A percentile compares a stretch with the other conserved stretches of the same genome.
Evolutionary conservation across 2,113 vertebrate species (phyloP).

Genomic region (Dipodomys spectabilis): DNA sequence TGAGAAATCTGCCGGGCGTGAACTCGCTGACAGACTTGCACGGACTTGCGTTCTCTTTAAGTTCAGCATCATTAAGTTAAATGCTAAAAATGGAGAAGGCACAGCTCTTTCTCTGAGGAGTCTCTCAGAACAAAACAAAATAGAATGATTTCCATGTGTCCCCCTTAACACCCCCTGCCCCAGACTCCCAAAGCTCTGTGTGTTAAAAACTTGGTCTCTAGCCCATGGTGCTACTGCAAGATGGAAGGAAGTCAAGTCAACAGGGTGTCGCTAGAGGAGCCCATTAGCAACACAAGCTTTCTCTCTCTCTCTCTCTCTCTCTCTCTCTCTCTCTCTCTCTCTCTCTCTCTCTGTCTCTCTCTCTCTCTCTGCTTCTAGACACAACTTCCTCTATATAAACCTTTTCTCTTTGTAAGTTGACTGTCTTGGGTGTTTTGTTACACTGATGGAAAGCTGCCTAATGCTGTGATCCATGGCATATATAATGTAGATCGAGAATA

Average conservation of each 20-base stretch:
- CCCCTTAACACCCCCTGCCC: too few species aligned
- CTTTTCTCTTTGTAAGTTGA: neutral
- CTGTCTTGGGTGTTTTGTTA: neutral
- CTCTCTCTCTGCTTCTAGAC: neutral
- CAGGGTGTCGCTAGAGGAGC: neutral
- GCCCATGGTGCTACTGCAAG: too few species aligned
- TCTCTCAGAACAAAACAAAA: neutral
- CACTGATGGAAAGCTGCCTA: neutral
- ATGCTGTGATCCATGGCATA: neutral
- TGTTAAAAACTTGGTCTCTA: neutral
- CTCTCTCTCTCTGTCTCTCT: too few species aligned
- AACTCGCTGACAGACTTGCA: neutral
- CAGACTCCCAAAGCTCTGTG: too few species aligned
- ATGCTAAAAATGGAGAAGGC: neutral
- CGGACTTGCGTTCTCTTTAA: neutral
- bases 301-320: neutral
- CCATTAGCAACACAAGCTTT: fast-evolving
- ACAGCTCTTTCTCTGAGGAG: neutral
- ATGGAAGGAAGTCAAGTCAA: neutral
- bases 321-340: too few species aligned
- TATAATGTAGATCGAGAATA: fast-evolving
- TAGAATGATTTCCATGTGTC: neutral
- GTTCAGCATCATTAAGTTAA: neutral
- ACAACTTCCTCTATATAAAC: neutral
- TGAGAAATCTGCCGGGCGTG: neutral